Percentiles rank a stretch among this genome's conserved stretches.
Evolutionary conservation across 1,140 invertebrate genomes (phyloP).

Genomic region (Bombus soroeensis): DNA sequence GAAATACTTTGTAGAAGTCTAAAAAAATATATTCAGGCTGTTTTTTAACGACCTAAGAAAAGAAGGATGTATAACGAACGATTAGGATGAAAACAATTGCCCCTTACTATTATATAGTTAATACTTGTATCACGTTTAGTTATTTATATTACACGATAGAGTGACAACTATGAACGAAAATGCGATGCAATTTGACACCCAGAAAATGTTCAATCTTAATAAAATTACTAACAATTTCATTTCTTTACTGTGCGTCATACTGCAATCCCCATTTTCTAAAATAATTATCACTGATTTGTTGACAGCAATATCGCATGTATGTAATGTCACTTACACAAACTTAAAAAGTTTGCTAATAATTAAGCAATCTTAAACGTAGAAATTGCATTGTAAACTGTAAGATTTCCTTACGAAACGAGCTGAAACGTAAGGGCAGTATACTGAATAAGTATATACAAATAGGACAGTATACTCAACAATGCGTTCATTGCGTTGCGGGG

Average conservation of each 20-base stretch:
- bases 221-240: neutral
- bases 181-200: neutral
- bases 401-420: neutral
- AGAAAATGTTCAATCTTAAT: neutral
- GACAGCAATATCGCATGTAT: neutral
- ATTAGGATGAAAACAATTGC: slow-evolving; percentile 16
- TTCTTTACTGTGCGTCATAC: neutral
- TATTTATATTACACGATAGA: slow-evolving; percentile 16
- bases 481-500: neutral
- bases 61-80: slow-evolving; percentile 13
- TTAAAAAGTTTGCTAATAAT: neutral
- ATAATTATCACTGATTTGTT: neutral
- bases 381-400: neutral
- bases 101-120: slow-evolving; percentile 18
- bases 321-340: neutral
- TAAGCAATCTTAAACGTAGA: neutral
- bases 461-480: slow-evolving; percentile 5
- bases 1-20: neutral
- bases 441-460: neutral
- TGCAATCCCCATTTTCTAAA: neutral
- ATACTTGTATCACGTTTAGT: slow-evolving; percentile 3
- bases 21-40: slow-evolving; percentile 11
- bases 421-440: neutral
- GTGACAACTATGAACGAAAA: neutral
- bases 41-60: slow-evolving; percentile 18